Conservation (phyloP, 2,888 invertebrate genomes). For the Campaea margaritaria region DNA sequence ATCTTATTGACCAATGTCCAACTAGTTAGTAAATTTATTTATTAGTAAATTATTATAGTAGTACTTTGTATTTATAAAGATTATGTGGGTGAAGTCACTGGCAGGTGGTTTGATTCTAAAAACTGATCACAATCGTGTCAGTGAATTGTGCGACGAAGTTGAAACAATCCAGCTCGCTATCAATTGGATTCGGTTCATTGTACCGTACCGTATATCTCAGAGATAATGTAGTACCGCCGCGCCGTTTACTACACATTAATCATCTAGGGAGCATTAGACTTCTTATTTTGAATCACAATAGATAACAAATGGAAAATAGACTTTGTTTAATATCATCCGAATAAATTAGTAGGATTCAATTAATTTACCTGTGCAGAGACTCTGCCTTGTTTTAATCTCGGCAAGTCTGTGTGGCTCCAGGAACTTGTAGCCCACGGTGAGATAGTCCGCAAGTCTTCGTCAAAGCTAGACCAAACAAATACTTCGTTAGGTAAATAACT, state of each 20-base stretch:
- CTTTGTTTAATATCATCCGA: too few relatives aligned
- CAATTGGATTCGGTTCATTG: constrained; percentile 52
- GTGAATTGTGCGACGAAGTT: constrained; percentile 49
- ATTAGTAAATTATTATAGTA: too few relatives aligned
- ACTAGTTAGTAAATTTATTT: too few relatives aligned
- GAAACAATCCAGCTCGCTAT: constrained; percentile 52
- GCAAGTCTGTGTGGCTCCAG: constrained; percentile 92
- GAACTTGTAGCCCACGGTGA: constrained; percentile 91
- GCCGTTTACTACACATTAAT: constrained; percentile 31
- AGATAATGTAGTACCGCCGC: constrained; percentile 41
- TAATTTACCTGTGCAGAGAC: constrained; percentile 89
- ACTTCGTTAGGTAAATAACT: constrained; percentile 36
- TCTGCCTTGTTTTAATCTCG: constrained; percentile 89
- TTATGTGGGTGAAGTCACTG: not conserved
- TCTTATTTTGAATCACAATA: constrained; percentile 19
- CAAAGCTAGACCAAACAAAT: constrained; percentile 72
- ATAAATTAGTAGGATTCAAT: constrained; percentile 6
- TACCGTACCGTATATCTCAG: constrained; percentile 46
- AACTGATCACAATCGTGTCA: constrained; percentile 27
- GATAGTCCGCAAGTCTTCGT: constrained; percentile 88
- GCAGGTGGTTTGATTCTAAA: constrained; percentile 11
- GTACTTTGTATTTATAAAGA: not conserved
- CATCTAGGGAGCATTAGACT: constrained; percentile 26
- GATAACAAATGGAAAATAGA: constrained; percentile 3
- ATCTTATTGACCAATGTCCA: too few relatives aligned